A percentile compares a stretch with the other conserved stretches of the same genome.
phyloP scores from a whole-genome alignment of 2,113 vertebrate species.

The Apeltes quadracus region DNA sequence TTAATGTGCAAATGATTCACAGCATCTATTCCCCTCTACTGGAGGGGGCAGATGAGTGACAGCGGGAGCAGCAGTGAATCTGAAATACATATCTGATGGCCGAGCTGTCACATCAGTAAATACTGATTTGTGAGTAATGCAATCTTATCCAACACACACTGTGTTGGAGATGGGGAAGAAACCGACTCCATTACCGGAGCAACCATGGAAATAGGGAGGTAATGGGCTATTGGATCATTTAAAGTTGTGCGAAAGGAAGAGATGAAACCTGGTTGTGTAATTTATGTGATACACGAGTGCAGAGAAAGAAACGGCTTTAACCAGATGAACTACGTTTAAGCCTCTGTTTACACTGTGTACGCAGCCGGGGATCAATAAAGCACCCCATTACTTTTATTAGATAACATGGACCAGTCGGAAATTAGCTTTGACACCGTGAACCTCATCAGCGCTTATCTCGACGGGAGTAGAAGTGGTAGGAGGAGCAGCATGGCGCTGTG shows the following conservation, averaged over 20 bases:
- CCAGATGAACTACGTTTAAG: slow-evolving; percentile 35
- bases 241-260: slow-evolving; percentile 24
- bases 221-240: slow-evolving; percentile 56
- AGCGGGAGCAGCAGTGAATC: slow-evolving; percentile 13
- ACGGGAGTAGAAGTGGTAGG: neutral
- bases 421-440: slow-evolving; percentile 3
- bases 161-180: slow-evolving; percentile 36
- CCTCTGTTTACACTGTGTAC: slow-evolving; percentile 11
- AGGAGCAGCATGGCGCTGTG: neutral
- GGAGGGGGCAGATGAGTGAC: slow-evolving; percentile 35
- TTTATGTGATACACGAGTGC: slow-evolving; percentile 28
- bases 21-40: slow-evolving; percentile 35
- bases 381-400: slow-evolving; percentile 30
- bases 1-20: slow-evolving; percentile 54
- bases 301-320: slow-evolving; percentile 32
- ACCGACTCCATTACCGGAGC: slow-evolving; percentile 38
- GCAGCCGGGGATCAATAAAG: slow-evolving; percentile 32
- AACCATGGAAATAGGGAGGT: slow-evolving; percentile 39
- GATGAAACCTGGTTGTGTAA: slow-evolving; percentile 26
- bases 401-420: neutral
- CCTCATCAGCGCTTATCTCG: slow-evolving; percentile 26
- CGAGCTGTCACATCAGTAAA: slow-evolving; percentile 54
- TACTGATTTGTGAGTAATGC: slow-evolving; percentile 43
- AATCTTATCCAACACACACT: slow-evolving; percentile 29
- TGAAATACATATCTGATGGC: slow-evolving; percentile 36